A percentile compares a stretch with the other conserved stretches of the same genome.
Evolutionary conservation across 2,797 vertebrate species (phyloP).

Genomic region (Sorex maritimensis): DNA sequence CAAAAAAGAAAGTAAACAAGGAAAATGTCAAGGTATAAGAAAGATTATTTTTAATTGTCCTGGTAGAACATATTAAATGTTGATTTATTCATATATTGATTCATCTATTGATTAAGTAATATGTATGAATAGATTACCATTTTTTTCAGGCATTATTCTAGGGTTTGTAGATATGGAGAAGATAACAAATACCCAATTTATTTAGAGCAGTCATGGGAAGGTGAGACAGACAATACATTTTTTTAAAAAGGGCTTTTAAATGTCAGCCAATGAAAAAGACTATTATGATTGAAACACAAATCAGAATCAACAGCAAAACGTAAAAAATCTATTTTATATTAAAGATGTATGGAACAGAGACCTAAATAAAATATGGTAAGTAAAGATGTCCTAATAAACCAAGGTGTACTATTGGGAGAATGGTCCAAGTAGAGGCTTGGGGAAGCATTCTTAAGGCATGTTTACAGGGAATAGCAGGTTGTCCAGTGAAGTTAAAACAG

Average conservation of each 20-base stretch:
- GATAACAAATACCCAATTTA: neutral
- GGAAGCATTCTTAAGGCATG: neutral
- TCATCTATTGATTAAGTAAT: slow-evolving; percentile 3
- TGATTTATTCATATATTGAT: slow-evolving; percentile 33
- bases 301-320: neutral
- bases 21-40: slow-evolving; percentile 12
- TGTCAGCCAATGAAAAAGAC: neutral
- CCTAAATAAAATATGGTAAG: neutral
- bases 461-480: neutral
- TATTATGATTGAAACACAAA: neutral
- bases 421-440: neutral
- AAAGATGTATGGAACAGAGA: neutral
- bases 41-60: neutral
- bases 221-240: neutral
- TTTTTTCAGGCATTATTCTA: neutral
- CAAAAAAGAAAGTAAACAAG: slow-evolving; percentile 7
- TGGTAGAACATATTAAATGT: slow-evolving; percentile 19
- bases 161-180: neutral
- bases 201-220: neutral
- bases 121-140: slow-evolving; percentile 29
- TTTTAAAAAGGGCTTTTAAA: neutral
- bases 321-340: neutral
- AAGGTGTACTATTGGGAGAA: neutral
- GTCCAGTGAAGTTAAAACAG: neutral
- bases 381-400: neutral